These are phyloP conservation scores for Tiliacea citrago DNA, from an alignment of 2,888 invertebrate genomes.

Conservation along the genomic window DNA sequence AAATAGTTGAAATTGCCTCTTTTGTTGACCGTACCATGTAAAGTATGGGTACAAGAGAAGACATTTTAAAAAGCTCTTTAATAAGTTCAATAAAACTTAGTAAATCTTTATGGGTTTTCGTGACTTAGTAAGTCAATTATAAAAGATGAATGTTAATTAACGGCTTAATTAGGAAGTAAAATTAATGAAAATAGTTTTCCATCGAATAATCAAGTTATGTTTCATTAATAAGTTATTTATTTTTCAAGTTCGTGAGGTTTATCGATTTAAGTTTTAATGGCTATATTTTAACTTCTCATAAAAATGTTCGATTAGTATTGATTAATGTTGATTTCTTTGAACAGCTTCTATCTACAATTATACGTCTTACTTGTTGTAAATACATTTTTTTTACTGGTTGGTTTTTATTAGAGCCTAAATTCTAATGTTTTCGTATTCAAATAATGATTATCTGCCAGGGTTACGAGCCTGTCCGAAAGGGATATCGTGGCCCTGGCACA, in stretches of 20 bases:
- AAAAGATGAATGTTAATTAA: conserved; percentile 31
- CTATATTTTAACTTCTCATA: conserved; percentile 38
- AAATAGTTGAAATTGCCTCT: not conserved
- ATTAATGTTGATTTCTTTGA: conserved; percentile 36
- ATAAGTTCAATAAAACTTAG: conserved; percentile 19
- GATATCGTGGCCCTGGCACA: no score
- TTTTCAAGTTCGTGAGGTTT: conserved; percentile 33
- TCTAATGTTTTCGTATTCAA: no score
- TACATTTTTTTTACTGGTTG: no score
- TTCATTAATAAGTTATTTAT: conserved; percentile 26
- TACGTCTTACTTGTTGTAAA: conserved; percentile 1
- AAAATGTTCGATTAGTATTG: conserved; percentile 33
- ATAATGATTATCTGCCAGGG: no score
- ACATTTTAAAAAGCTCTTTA: conserved; percentile 11
- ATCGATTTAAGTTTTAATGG: conserved; percentile 43
- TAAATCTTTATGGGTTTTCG: conserved; percentile 46
- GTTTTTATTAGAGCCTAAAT: no score
- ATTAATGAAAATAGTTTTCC: conserved; percentile 47
- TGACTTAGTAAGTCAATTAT: conserved; percentile 50
- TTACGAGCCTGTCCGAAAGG: no score
- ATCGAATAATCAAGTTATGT: conserved; percentile 43
- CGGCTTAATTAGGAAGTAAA: conserved; percentile 29
- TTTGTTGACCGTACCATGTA: conserved; percentile 22
- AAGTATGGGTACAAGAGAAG: not conserved
- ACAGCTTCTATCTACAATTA: not conserved